Base-by-base conservation (phyloP, 2,113 vertebrate genomes). In the Tursiops truncatus region DNA sequence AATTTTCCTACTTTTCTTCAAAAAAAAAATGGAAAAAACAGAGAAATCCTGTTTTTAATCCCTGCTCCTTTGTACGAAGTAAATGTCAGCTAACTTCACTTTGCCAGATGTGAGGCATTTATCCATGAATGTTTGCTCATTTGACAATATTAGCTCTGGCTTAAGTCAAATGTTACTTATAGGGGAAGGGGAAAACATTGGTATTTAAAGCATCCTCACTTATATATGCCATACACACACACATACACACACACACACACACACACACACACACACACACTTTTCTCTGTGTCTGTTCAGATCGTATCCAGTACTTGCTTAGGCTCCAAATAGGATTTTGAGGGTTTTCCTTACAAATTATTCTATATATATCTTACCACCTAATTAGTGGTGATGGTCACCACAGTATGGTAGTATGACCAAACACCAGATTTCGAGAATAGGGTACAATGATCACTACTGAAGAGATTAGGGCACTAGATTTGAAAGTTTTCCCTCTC, bases 91-190 rank as follows among this genome's bases (percentile, higher is more conserved):
- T 98, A 98, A 97, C 76, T 98, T 95, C 85, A 95, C 65, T 62
- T 94, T 98, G 93, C 97, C 98, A 98, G 98, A 97, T 97, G 83
- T 86, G 14, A 93, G 97, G 97, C 96, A 96, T 97, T 98, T 98
- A 97, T 96, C 81, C 88, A 93, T 60, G 97, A 96, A 93, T 97
- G 56, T 97, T 97, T 98, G 84, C 58, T 97, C 3, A 95, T 98
- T 98, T 97, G 97, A 95, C 92, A 98, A 97, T 93, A 83, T 98
- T 98, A 98, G 94, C 96, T 98, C 93, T 84, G 97, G 98, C 95
- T 98, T 98, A 88, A 98, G 87, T 82, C 91, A 98, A 98, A 98
- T 97, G 67, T 96, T 98, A 94, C 80, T 95, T 97, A 96, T 86
- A 91, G 77, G 44, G 33, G n/a, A 70, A 76, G n/a, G n/a, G 76